Evolutionary conservation across 2,888 invertebrate genomes (phyloP).

Genomic region (Zhengitettix transpicula): DNA sequence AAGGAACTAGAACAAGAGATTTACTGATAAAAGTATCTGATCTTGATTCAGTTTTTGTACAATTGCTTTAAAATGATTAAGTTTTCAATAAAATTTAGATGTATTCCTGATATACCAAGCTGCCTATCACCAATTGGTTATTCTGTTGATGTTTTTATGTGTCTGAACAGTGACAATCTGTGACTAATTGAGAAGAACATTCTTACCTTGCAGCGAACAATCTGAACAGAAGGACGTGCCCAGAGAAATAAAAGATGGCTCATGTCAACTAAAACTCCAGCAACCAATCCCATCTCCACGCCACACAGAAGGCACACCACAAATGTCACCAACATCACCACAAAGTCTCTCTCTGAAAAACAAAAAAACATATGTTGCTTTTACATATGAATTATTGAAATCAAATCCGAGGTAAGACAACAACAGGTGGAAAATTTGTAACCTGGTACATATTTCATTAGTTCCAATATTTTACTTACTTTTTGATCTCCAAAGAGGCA

Average conservation of each 20-base stretch:
- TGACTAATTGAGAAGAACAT: not conserved
- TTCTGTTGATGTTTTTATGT: no score
- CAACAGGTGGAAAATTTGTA: no score
- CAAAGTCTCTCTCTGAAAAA: constrained; percentile 36
- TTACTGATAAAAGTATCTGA: no score
- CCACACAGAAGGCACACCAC: constrained; percentile 46
- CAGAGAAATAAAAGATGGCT: constrained; percentile 45
- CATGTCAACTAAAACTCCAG: constrained; percentile 49
- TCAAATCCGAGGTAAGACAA: no score
- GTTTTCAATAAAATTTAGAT: no score
- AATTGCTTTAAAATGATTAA: no score
- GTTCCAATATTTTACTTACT: constrained; percentile 23
- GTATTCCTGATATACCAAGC: no score
- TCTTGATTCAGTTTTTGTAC: no score
- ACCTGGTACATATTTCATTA: not conserved
- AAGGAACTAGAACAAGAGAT: not conserved
- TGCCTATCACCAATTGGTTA: no score
- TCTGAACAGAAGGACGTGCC: constrained; percentile 41
- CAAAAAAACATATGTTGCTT: not conserved
- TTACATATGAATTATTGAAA: no score
- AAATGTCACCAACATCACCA: constrained; percentile 50
- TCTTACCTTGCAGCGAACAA: constrained; percentile 27
- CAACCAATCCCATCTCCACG: constrained; percentile 63
- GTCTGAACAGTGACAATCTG: no score
- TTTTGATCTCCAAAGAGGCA: constrained; percentile 34